phyloP scores from a whole-genome alignment of 2,888 invertebrate species.

The Asteroscopus sphinx region DNA sequence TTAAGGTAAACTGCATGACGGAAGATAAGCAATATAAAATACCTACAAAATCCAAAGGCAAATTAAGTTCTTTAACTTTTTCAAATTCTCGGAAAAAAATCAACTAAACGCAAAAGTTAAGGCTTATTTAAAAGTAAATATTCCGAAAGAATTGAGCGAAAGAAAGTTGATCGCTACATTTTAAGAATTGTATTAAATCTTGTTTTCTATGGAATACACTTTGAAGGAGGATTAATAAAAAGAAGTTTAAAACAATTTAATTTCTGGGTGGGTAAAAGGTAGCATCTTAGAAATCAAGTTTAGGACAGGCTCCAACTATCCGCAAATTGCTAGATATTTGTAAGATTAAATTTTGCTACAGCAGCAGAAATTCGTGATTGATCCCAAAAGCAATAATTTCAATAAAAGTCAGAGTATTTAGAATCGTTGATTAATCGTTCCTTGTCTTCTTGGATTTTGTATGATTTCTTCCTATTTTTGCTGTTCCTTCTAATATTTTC shows the following conservation, averaged over 20 bases:
- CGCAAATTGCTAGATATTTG: constrained; percentile 31
- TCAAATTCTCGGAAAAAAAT: constrained; percentile 12
- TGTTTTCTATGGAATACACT: constrained; percentile 7
- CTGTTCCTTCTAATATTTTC: no score
- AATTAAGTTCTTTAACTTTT: constrained; percentile 23
- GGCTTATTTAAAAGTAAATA: constrained; percentile 36
- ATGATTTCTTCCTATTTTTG: no score
- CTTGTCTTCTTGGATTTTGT: no score
- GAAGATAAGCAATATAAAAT: constrained; percentile 7
- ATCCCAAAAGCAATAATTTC: neutral
- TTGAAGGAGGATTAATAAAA: constrained; percentile 22
- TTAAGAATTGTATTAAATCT: constrained; percentile 26
- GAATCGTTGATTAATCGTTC: neutral
- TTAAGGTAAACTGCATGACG: no score
- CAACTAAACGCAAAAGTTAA: constrained; percentile 27
- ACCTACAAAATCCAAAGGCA: constrained; percentile 6
- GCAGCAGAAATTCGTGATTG: constrained; percentile 8
- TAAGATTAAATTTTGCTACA: constrained; percentile 20
- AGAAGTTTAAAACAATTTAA: constrained; percentile 30
- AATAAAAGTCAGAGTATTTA: neutral
- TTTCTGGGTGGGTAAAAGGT: constrained; percentile 6
- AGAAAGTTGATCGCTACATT: constrained; percentile 35
- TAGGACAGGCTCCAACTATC: constrained; percentile 6
- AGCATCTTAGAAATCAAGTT: constrained; percentile 1
- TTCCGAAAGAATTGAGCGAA: no score